Evolutionary conservation across 2,888 invertebrate genomes (phyloP).

Genomic region (Metellina segmentata): DNA sequence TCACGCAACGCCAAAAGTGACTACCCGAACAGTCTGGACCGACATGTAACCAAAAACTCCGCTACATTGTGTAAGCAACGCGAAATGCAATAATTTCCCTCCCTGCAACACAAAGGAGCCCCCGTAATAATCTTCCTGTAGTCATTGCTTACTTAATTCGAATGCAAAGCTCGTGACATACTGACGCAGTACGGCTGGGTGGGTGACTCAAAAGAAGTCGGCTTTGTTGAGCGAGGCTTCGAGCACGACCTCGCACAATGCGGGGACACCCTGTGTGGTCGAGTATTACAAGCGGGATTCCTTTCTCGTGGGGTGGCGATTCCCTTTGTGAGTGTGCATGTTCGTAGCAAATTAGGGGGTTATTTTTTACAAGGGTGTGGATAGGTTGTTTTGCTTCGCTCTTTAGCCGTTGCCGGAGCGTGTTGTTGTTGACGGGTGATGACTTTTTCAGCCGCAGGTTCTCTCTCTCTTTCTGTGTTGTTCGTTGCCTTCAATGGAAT

Average conservation of each 20-base stretch:
- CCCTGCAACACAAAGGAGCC: constrained; percentile 45
- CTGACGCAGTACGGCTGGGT: constrained; percentile 48
- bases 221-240: constrained; percentile 31
- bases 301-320: constrained; percentile 29
- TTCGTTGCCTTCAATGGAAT: constrained; percentile 26
- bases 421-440: constrained; percentile 74
- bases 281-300: constrained; percentile 29
- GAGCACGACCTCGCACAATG: too few species aligned
- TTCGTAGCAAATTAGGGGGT: constrained; percentile 69
- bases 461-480: neutral
- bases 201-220: constrained; percentile 6
- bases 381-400: constrained; percentile 44
- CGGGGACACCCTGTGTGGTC: constrained; percentile 65
- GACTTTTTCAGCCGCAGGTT: constrained; percentile 62
- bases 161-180: constrained; percentile 71
- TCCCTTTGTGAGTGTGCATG: constrained; percentile 49
- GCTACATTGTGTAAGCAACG: neutral
- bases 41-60: too few species aligned
- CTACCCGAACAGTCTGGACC: too few species aligned
- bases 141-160: constrained; percentile 58
- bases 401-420: constrained; percentile 15
- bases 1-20: too few species aligned
- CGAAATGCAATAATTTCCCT: constrained; percentile 40
- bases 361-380: constrained; percentile 61
- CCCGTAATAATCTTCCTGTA: constrained; percentile 56